Evolutionary conservation across 2,888 invertebrate species (phyloP).

Genomic region (Epistrophella euchroma): DNA sequence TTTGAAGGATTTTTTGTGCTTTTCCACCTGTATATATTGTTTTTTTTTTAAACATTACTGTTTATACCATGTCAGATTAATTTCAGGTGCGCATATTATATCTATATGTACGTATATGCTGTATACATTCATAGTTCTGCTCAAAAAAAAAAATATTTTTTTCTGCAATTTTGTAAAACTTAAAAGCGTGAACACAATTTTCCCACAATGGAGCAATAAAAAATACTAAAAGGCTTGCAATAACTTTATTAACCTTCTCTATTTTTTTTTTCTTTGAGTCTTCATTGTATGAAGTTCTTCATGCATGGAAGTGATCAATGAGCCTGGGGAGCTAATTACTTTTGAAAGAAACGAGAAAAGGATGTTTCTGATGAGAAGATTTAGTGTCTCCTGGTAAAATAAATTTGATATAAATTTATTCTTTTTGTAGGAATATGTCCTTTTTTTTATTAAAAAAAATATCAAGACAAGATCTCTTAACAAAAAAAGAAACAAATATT

Average conservation of each 20-base stretch:
- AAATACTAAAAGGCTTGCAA: slow-evolving; percentile 13
- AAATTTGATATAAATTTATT: neutral
- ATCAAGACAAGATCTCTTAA: neutral
- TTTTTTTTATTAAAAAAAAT: neutral
- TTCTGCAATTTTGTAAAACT: neutral
- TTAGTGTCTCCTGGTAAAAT: neutral
- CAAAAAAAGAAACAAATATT: no score
- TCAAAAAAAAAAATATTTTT: neutral
- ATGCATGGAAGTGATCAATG: neutral
- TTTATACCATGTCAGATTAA: neutral
- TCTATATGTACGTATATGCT: no score
- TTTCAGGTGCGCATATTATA: neutral
- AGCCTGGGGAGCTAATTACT: slow-evolving; percentile 1
- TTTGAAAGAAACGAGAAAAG: neutral
- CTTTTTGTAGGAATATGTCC: neutral
- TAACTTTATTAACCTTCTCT: slow-evolving; percentile 27
- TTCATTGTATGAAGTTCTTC: slow-evolving; percentile 9
- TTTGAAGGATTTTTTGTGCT: neutral
- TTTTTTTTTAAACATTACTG: neutral
- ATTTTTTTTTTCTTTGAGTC: neutral
- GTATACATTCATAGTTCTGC: neutral
- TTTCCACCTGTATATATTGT: no score
- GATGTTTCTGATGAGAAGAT: neutral
- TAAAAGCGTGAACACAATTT: slow-evolving; percentile 29
- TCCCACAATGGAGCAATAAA: neutral